Evolutionary conservation across 37 sponge, comb jelly and placozoan species (phyloP).

Genomic region (Aplysina aerophoba): DNA sequence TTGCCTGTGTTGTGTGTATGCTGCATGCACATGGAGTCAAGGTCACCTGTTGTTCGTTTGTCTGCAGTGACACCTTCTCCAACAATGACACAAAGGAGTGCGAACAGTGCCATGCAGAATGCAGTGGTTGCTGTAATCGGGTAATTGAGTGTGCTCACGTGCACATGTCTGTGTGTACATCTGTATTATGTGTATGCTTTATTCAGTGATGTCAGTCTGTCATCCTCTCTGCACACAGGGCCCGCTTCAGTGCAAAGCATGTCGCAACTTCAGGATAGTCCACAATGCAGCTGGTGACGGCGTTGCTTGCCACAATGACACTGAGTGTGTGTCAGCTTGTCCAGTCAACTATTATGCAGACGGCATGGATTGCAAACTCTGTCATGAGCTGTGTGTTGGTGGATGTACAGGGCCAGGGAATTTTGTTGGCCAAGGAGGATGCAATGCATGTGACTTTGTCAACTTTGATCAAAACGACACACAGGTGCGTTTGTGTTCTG

Average conservation of each 20-base stretch:
- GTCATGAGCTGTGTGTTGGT: constrained; percentile 53
- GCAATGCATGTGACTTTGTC: constrained; percentile 56
- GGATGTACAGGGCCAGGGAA: constrained; percentile 78
- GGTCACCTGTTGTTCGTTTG: no score
- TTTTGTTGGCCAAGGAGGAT: constrained; percentile 51
- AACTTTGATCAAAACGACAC: constrained; percentile 9
- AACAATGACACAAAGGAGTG: constrained; percentile 32
- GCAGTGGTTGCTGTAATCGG: constrained; percentile 46
- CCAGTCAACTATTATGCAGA: constrained; percentile 46
- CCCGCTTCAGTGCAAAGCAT: constrained; percentile 40
- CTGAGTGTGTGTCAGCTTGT: constrained; percentile 53
- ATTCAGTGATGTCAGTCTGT: no score
- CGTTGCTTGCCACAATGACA: background rate
- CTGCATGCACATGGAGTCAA: no score
- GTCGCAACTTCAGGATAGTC: constrained; percentile 24
- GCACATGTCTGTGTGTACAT: background rate
- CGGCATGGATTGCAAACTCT: constrained; percentile 31
- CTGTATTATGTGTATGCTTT: no score
- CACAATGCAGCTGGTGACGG: no score
- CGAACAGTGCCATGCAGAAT: constrained; percentile 54
- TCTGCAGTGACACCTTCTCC: constrained; percentile 31
- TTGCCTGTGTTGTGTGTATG: no score
- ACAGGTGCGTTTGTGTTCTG: constrained; percentile 9
- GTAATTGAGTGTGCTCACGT: constrained; percentile 1
- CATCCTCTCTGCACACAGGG: constrained; percentile 32